phyloP scores from a whole-genome alignment of 2,113 vertebrate species.

The Phrynosoma platyrhinos region DNA sequence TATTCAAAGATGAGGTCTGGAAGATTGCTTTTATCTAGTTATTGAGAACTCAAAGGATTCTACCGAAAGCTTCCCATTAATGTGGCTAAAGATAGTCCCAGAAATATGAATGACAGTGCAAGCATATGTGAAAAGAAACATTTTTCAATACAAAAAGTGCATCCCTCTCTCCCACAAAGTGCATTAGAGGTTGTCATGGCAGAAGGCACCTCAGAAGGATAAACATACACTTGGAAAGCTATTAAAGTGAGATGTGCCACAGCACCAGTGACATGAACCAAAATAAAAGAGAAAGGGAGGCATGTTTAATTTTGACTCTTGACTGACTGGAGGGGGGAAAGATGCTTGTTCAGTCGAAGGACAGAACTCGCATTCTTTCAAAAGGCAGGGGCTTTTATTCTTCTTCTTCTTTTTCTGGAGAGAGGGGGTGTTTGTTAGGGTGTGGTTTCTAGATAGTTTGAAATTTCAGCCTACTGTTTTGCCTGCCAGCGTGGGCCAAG shows the following conservation, averaged over 20 bases:
- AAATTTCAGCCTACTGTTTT: constrained; percentile 73
- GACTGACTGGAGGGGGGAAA: constrained; percentile 43
- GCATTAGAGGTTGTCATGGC: not conserved
- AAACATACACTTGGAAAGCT: constrained; percentile 10
- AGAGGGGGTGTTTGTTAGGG: constrained; percentile 46
- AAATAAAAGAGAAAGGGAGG: constrained; percentile 21
- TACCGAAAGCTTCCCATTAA: not conserved
- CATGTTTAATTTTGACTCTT: constrained; percentile 47
- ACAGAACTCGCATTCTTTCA: constrained; percentile 57
- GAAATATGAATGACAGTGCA: too few relatives aligned
- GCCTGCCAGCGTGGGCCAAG: constrained; percentile 67
- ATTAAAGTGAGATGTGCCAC: constrained; percentile 39
- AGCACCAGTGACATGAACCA: constrained; percentile 49
- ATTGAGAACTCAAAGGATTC: not conserved
- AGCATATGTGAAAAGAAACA: not conserved
- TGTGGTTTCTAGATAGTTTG: constrained; percentile 73
- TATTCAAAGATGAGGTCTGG: not conserved
- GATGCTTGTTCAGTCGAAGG: constrained; percentile 63
- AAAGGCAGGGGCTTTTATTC: constrained; percentile 47
- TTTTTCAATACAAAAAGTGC: constrained; percentile 10
- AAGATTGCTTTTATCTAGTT: not conserved
- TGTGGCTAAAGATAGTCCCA: not conserved
- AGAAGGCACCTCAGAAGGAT: not conserved
- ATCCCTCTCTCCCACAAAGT: not conserved
- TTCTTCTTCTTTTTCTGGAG: not conserved